Evolutionary conservation across 2,797 vertebrate genomes (phyloP).

Genomic region (Sebastolobus altivelis): DNA sequence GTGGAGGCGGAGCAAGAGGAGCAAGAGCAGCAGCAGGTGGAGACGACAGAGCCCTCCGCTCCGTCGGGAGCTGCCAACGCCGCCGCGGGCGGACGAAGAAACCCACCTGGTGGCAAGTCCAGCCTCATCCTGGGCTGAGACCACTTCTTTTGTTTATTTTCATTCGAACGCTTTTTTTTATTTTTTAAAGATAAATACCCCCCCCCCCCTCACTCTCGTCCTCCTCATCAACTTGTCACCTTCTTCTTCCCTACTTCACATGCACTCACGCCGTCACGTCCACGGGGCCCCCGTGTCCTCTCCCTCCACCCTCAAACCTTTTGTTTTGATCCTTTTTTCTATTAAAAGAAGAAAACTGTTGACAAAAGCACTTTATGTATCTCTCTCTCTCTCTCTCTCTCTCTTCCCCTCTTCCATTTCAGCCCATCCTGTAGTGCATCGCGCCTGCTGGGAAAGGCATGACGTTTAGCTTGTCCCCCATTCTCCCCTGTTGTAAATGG

Average conservation of each 20-base stretch:
- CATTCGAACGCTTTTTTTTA: conserved; percentile 83
- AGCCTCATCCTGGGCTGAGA: conserved; percentile 95
- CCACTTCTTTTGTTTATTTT: conserved; percentile 51
- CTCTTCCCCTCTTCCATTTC: conserved; percentile 62
- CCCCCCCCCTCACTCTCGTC: conserved; percentile 84
- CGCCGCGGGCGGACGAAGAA: conserved; percentile 87
- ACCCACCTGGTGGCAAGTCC: conserved; percentile 97
- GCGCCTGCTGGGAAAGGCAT: conserved; percentile 84
- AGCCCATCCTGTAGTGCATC: conserved; percentile 84
- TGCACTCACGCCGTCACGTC: conserved; percentile 74
- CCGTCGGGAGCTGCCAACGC: conserved; percentile 72
- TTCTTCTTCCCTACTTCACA: conserved; percentile 41
- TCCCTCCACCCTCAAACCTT: conserved; percentile 76
- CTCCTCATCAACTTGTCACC: conserved; percentile 72
- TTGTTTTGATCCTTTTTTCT: conserved; percentile 86
- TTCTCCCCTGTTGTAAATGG: conserved; percentile 82
- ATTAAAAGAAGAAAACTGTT: conserved; percentile 87
- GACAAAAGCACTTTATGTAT: conserved; percentile 99
- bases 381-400: conserved; percentile 53
- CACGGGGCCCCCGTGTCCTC: conserved; percentile 46
- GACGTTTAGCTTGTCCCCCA: conserved; percentile 81
- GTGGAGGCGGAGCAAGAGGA: conserved; percentile 64
- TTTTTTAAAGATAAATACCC: conserved; percentile 81
- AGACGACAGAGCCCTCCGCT: conserved; percentile 69
- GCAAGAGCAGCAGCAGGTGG: conserved; percentile 66